phyloP scores from a whole-genome alignment of 2,797 vertebrate genomes.

The Parotocinclus haroldoi region DNA sequence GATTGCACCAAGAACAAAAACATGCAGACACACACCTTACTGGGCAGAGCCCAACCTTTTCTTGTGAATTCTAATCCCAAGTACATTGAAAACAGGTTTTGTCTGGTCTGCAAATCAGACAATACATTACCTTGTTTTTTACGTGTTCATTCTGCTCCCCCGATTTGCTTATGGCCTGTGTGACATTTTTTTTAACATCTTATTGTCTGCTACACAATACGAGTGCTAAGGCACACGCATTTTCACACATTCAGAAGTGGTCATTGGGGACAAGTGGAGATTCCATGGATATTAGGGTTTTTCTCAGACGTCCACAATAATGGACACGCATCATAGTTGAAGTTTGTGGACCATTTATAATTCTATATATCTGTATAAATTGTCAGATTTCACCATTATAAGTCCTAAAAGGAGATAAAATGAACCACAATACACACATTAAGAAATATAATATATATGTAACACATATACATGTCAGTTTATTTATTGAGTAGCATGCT shows the following conservation, averaged over 20 bases:
- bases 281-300: neutral
- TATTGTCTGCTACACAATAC: too few species aligned
- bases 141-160: slow-evolving; percentile 28
- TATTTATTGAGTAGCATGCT: too few species aligned
- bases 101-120: slow-evolving; percentile 44
- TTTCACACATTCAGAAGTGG: slow-evolving; percentile 25
- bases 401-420: too few species aligned
- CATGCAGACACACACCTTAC: slow-evolving; percentile 10
- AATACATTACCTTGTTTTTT: slow-evolving; percentile 29
- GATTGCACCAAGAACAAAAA: slow-evolving; percentile 4
- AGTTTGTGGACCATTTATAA: too few species aligned
- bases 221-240: slow-evolving; percentile 28
- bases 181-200: slow-evolving; percentile 20
- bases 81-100: slow-evolving; percentile 60
- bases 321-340: neutral
- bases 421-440: too few species aligned
- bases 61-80: slow-evolving; percentile 48
- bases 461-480: too few species aligned
- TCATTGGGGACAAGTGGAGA: slow-evolving; percentile 11
- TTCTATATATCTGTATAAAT: too few species aligned
- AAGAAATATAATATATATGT: too few species aligned
- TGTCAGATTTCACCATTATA: too few species aligned
- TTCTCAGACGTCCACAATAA: neutral
- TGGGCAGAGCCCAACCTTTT: slow-evolving; percentile 38
- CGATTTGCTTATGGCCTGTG: slow-evolving; percentile 16